Percentiles rank a stretch among this genome's conserved stretches.
Evolutionary conservation across 30 jellyfish, hydroid and myxozoan species (phyloP).

Genomic region (Hydractinia symbiolongicarpus): DNA sequence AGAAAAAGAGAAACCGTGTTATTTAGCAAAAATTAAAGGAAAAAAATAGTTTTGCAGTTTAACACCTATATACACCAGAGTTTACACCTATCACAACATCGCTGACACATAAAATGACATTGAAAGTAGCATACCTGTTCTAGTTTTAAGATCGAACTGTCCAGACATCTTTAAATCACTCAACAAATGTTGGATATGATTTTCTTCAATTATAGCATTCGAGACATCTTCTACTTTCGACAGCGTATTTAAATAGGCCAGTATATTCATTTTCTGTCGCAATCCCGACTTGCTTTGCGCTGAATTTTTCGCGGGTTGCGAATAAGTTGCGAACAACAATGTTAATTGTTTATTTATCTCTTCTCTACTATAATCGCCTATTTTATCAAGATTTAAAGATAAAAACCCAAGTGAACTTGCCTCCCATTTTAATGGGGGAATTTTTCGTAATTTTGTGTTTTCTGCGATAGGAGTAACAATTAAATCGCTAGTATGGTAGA

Average conservation of each 20-base stretch:
- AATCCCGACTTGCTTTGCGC: slow-evolving; percentile 18
- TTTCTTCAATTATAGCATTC: slow-evolving; percentile 44
- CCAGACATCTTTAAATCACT: slow-evolving; percentile 49
- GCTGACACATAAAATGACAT: neutral
- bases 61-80: too few relatives aligned
- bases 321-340: neutral
- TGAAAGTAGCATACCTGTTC: slow-evolving; percentile 53
- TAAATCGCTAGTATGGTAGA: slow-evolving; percentile 72
- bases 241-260: slow-evolving; percentile 46
- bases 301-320: neutral
- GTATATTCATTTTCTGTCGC: slow-evolving; percentile 35
- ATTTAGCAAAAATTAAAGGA: too few relatives aligned
- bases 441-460: slow-evolving; percentile 48
- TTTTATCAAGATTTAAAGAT: slow-evolving; percentile 20
- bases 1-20: too few relatives aligned
- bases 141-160: slow-evolving; percentile 45
- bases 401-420: slow-evolving; percentile 40
- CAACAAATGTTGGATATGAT: slow-evolving; percentile 28
- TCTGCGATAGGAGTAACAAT: slow-evolving; percentile 73
- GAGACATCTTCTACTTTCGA: slow-evolving; percentile 55
- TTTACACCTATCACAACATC: too few relatives aligned
- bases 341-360: slow-evolving; percentile 42
- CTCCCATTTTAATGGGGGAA: slow-evolving; percentile 58
- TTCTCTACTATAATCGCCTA: slow-evolving; percentile 27
- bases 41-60: too few relatives aligned